Percentiles rank a stretch among this genome's conserved stretches.
Conservation (phyloP, 92 coral and sea anemone genomes). For the Nematostella vectensis region DNA sequence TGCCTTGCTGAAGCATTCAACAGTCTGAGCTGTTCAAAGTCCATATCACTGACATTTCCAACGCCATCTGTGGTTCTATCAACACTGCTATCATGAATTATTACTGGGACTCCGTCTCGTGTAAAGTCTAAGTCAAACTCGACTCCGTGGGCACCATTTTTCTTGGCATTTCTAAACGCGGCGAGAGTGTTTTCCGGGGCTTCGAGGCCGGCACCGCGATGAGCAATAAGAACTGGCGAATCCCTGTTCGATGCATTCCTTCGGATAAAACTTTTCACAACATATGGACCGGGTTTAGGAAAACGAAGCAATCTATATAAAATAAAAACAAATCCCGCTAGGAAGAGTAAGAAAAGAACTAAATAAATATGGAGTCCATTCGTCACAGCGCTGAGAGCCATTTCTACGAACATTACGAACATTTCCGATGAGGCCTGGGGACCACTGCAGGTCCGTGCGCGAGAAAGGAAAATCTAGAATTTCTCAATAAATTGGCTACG, state of each 20-base stretch:
- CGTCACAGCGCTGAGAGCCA: constrained; percentile 65
- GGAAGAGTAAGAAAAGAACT: constrained; percentile 41
- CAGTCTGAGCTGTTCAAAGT: constrained; percentile 49
- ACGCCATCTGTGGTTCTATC: constrained; percentile 91
- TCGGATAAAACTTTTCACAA: constrained; percentile 66
- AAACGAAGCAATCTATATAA: constrained; percentile 74
- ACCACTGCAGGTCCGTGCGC: background rate
- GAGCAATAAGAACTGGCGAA: constrained; percentile 67
- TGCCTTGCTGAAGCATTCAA: constrained; percentile 70
- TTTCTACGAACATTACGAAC: constrained; percentile 75
- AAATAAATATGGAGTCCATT: constrained; percentile 73
- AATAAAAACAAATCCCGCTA: constrained; percentile 43
- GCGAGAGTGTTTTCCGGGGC: constrained; percentile 92
- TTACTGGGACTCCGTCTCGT: constrained; percentile 90
- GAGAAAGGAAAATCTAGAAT: too few species aligned
- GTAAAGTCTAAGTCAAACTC: constrained; percentile 94
- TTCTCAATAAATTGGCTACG: too few species aligned
- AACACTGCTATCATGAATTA: constrained; percentile 87
- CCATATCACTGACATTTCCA: constrained; percentile 65
- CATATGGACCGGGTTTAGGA: constrained; percentile 80
- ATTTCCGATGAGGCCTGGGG: constrained; percentile 17
- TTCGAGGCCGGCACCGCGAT: constrained; percentile 70
- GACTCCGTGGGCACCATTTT: constrained; percentile 82
- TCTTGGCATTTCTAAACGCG: constrained; percentile 75
- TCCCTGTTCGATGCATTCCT: constrained; percentile 43